Conservation (phyloP, 2,888 invertebrate species). For the Amaurobius ferox region DNA sequence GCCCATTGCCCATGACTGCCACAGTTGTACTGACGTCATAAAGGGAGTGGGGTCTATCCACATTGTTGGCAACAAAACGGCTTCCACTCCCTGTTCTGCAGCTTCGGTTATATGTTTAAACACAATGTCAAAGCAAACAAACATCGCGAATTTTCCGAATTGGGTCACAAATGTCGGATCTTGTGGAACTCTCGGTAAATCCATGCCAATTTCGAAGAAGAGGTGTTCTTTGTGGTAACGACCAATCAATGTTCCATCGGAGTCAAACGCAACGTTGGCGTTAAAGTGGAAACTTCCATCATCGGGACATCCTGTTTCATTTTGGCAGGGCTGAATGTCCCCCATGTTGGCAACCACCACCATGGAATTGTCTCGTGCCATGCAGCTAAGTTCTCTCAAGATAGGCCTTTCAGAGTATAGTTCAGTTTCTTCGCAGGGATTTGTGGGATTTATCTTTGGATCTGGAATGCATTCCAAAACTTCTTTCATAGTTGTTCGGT, state of each 20-base stretch:
- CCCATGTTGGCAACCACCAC: conserved; percentile 85
- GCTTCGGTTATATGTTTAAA: conserved; percentile 84
- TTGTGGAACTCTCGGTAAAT: conserved; percentile 54
- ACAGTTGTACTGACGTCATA: conserved; percentile 81
- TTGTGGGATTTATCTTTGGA: conserved; percentile 17
- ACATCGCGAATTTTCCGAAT: conserved; percentile 83
- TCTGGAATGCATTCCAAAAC: conserved; percentile 28
- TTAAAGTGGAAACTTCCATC: conserved; percentile 79
- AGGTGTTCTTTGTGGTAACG: conserved; percentile 80
- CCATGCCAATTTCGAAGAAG: conserved; percentile 75
- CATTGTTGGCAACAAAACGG: no score
- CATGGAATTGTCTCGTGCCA: conserved; percentile 81
- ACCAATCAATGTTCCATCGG: conserved; percentile 84
- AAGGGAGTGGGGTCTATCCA: conserved; percentile 91
- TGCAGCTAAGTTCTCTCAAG: conserved; percentile 79
- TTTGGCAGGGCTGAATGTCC: conserved; percentile 82
- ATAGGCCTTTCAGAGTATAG: conserved; percentile 72
- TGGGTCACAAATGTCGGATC: conserved; percentile 75
- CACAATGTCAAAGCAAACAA: conserved; percentile 89
- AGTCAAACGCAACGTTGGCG: conserved; percentile 87
- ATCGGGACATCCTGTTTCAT: conserved; percentile 80
- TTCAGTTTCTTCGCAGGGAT: conserved; percentile 38
- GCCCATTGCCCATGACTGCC: conserved; percentile 84
- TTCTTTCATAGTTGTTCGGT: conserved; percentile 8
- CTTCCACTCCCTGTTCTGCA: conserved; percentile 81